A percentile compares a stretch with the other conserved stretches of the same genome.
Evolutionary conservation across 2,113 vertebrate genomes (phyloP).

Genomic region (Nanorana parkeri): DNA sequence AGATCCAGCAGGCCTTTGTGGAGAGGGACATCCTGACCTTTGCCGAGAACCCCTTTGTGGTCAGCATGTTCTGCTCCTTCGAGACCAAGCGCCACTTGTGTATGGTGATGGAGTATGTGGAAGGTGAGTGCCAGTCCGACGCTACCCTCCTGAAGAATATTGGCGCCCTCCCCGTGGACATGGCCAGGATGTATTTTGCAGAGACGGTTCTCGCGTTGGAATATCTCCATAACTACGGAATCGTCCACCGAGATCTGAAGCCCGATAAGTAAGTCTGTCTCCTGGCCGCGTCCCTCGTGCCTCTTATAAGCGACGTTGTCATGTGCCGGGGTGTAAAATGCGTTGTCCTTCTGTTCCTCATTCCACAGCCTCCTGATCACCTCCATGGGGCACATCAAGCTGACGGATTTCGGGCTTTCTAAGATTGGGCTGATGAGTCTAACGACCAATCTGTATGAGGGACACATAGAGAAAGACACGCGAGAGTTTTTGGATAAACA

Average conservation of each 20-base stretch:
- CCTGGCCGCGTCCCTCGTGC: too few species aligned
- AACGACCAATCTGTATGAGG: slow-evolving; percentile 96
- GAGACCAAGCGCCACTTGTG: slow-evolving; percentile 94
- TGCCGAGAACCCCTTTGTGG: slow-evolving; percentile 96
- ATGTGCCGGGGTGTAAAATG: not conserved
- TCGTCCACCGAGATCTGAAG: slow-evolving; percentile 97
- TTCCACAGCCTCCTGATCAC: slow-evolving; percentile 92
- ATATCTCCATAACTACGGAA: slow-evolving; percentile 96
- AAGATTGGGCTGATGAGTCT: slow-evolving; percentile 98
- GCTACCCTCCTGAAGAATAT: slow-evolving; percentile 97
- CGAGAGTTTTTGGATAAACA: slow-evolving; percentile 97
- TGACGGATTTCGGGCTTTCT: slow-evolving; percentile 96
- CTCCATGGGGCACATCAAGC: slow-evolving; percentile 96
- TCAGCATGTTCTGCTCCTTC: slow-evolving; percentile 99
- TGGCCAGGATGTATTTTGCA: slow-evolving; percentile 96
- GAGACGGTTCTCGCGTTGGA: slow-evolving; percentile 94
- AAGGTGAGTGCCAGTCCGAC: slow-evolving; percentile 79
- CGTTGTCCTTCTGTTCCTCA: not conserved
- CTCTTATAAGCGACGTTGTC: too few species aligned
- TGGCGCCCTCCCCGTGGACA: slow-evolving; percentile 92
- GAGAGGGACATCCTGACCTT: slow-evolving; percentile 96
- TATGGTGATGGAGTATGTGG: slow-evolving; percentile 99
- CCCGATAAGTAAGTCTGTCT: slow-evolving; percentile 88
- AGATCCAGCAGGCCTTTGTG: slow-evolving; percentile 98
- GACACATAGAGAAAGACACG: slow-evolving; percentile 96